A percentile compares a stretch with the other conserved stretches of the same genome.
These are phyloP conservation scores for Sarcophaga peregrina DNA, from an alignment of 1,140 invertebrate genomes.

Conservation along the genomic window DNA sequence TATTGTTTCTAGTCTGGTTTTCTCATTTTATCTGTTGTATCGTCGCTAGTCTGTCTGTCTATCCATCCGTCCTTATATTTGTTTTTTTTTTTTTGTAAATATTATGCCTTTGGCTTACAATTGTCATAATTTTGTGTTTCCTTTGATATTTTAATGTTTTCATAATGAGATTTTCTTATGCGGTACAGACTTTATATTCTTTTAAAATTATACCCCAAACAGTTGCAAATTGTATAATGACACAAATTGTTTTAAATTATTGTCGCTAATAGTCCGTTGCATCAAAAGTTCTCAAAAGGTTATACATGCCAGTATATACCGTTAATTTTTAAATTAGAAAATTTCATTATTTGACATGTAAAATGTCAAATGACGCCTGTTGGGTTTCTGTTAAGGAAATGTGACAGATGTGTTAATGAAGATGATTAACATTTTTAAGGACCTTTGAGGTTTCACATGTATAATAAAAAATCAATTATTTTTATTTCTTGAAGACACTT, in stretches of 20 bases:
- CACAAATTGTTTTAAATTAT: conserved; percentile 15
- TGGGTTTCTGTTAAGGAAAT: too few relatives aligned
- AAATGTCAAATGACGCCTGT: too few relatives aligned
- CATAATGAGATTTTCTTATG: conserved; percentile 35
- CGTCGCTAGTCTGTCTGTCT: not conserved
- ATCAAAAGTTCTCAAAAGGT: not conserved
- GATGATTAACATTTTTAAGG: too few relatives aligned
- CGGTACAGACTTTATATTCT: too few relatives aligned
- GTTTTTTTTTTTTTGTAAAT: not conserved
- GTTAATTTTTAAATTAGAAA: not conserved
- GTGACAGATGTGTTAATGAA: too few relatives aligned
- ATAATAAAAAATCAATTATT: too few relatives aligned
- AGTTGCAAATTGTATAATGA: conserved; percentile 31
- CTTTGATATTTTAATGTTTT: conserved; percentile 40
- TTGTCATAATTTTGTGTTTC: conserved; percentile 39
- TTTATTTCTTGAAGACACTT: too few relatives aligned
- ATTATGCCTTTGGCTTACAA: conserved; percentile 20
- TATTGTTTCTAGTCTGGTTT: not conserved
- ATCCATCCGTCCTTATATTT: not conserved
- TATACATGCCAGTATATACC: not conserved
- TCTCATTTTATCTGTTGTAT: not conserved
- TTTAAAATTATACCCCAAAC: conserved; percentile 16
- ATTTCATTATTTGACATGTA: not conserved
- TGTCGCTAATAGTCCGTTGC: not conserved
- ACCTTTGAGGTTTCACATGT: too few relatives aligned